Conservation (phyloP, 2,113 vertebrate genomes). For the Bufo gargarizans region DNA sequence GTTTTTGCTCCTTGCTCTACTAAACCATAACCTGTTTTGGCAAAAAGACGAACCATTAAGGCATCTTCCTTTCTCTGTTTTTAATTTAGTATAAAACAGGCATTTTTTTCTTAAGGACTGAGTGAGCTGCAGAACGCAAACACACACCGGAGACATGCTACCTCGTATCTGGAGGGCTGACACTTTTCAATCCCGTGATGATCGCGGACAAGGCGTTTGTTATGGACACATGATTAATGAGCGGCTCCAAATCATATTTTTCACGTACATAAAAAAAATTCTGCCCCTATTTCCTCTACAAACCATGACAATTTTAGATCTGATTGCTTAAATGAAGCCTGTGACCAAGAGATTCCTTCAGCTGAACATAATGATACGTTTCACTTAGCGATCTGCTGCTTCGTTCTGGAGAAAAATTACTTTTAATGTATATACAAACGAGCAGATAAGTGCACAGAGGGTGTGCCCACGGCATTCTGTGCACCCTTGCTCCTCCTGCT, state of each 20-base stretch:
- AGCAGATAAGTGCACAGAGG: too few relatives aligned
- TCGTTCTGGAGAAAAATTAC: too few relatives aligned
- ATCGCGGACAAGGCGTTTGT: neutral
- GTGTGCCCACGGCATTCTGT: too few relatives aligned
- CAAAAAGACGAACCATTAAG: conserved; percentile 58
- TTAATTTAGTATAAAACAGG: conserved; percentile 50
- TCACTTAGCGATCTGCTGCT: too few relatives aligned
- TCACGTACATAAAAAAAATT: too few relatives aligned
- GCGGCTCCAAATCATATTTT: too few relatives aligned
- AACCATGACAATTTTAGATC: neutral
- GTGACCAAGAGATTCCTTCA: too few relatives aligned
- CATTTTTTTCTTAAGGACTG: conserved; percentile 64
- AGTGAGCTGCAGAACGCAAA: conserved; percentile 55
- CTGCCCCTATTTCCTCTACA: neutral
- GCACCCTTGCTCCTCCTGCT: too few relatives aligned
- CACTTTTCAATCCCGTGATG: neutral
- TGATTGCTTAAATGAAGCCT: too few relatives aligned
- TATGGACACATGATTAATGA: neutral
- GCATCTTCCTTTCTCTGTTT: conserved; percentile 49
- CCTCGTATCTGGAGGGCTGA: conserved; percentile 48
- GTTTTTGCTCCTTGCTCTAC: conserved; percentile 57
- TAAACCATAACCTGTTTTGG: conserved; percentile 60
- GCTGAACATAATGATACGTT: too few relatives aligned
- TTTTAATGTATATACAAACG: too few relatives aligned
- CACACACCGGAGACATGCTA: neutral